These are phyloP conservation scores for Bombycilla garrulus DNA, from an alignment of 2,113 vertebrate species.

Conservation along the genomic window DNA sequence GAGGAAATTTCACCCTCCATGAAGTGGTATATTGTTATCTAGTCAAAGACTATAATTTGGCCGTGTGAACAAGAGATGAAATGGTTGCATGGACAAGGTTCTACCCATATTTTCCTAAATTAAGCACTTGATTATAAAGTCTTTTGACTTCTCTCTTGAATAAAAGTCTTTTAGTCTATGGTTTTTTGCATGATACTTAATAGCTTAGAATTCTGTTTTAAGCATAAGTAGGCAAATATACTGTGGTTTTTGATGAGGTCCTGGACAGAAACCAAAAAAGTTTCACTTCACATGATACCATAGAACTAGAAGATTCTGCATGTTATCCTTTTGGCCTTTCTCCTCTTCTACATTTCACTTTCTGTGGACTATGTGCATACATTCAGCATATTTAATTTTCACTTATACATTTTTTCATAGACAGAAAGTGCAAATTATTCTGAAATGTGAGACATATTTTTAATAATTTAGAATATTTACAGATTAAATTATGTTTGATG, in stretches of 20 bases:
- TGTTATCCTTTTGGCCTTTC: background rate
- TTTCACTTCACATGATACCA: background rate
- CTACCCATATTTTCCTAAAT: background rate
- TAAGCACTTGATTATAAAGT: background rate
- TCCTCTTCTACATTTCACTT: background rate
- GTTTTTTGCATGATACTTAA: background rate
- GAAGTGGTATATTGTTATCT: background rate
- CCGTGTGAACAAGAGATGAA: background rate
- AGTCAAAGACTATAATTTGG: background rate
- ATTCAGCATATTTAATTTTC: background rate
- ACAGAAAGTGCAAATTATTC: background rate
- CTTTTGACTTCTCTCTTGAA: background rate
- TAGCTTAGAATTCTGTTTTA: background rate
- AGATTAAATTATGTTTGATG: background rate
- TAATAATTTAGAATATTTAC: background rate
- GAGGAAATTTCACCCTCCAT: background rate
- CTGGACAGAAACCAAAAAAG: constrained; percentile 1
- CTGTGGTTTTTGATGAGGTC: background rate
- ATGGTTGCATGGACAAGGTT: background rate
- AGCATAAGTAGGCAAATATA: background rate
- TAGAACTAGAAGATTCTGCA: background rate
- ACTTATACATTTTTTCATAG: background rate
- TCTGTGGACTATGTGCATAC: background rate
- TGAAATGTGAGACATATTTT: background rate
- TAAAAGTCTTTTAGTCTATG: background rate